phyloP scores from a whole-genome alignment of 2,888 invertebrate species.

The Scrobipalpa costella region DNA sequence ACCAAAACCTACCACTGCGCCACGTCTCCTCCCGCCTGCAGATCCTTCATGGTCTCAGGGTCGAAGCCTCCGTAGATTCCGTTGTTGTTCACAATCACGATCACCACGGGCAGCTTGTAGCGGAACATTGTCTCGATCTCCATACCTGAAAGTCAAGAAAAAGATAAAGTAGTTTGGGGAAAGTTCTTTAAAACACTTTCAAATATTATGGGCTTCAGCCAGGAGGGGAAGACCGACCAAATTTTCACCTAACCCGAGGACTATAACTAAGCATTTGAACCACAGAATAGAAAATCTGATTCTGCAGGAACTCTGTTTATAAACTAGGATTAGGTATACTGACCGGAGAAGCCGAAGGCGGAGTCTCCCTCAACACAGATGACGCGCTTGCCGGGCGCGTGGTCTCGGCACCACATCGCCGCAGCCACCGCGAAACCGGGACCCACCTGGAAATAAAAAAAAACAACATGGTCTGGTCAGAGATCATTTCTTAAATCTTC shows the following conservation, averaged over 20 bases:
- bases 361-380: slow-evolving; percentile 98
- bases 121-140: slow-evolving; percentile 98
- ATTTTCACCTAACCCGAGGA: too few species aligned
- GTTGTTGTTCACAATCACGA: slow-evolving; percentile 96
- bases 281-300: too few species aligned
- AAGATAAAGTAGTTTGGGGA: too few species aligned
- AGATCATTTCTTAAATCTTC: too few species aligned
- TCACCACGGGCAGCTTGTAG: slow-evolving; percentile 94
- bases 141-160: slow-evolving; percentile 85
- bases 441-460: slow-evolving; percentile 82
- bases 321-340: background rate
- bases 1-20: slow-evolving; percentile 84
- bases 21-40: slow-evolving; percentile 86
- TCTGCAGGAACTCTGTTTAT: too few species aligned
- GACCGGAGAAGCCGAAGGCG: slow-evolving; percentile 97
- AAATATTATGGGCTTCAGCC: too few species aligned
- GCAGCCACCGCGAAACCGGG: slow-evolving; percentile 96
- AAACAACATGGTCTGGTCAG: background rate
- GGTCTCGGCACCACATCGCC: slow-evolving; percentile 92
- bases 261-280: too few species aligned
- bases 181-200: too few species aligned
- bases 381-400: slow-evolving; percentile 90
- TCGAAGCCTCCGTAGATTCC: slow-evolving; percentile 96
- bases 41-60: slow-evolving; percentile 85
- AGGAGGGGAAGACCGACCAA: too few species aligned